Base-by-base conservation (phyloP, 2,797 vertebrate genomes). In the Smutsia gigantea region DNA sequence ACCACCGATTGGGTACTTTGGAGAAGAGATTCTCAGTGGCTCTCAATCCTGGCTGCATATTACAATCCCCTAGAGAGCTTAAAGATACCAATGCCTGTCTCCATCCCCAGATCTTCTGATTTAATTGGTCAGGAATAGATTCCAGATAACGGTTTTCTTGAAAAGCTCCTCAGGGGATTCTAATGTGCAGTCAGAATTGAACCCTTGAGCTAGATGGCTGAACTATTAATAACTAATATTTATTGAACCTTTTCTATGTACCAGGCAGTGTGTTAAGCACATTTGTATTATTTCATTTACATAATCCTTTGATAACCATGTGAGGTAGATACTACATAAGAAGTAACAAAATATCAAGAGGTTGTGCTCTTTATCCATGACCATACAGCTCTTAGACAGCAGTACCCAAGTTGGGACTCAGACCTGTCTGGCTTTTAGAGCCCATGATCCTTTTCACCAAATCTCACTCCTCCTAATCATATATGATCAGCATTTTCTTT, bases 191-290 rank as follows among this genome's bases (percentile, higher is more conserved):
- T 57, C 55, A 95, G 77, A 96, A 95, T 53, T n/a, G 79, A 96
- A 90, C 82, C 46, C 66, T 87, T 82, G 51, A 64, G 49, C 71
- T 78, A 81, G 46, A 92, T 69, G 51, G 27, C 61, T 72, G 72
- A 82, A 74, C 74, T 15, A 27, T 63, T 75, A 71, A 49, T 75
- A 71, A 49, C 39, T 91, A 39, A 55, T 66, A 72, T 84, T 97
- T 96, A 90, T 92, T 96, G 88, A 93, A 61, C 55, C 74, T 71
- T 88, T 92, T n/a, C 63, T 69, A 21, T 96, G 71, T 93, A 77
- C 72, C 82, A 84, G 66, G 71, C 39, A 74, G 66, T 95, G 12
- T 92, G 13, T 87, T 92, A 83, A 96, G 53, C 57, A n/a, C 23
- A 88, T 79, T 83, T 78, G n/a, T 74, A 53, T 51, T 49, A 85